A percentile compares a stretch with the other conserved stretches of the same genome.
Evolutionary conservation across 2,797 vertebrate genomes (phyloP).

Genomic region (Columba guinea): DNA sequence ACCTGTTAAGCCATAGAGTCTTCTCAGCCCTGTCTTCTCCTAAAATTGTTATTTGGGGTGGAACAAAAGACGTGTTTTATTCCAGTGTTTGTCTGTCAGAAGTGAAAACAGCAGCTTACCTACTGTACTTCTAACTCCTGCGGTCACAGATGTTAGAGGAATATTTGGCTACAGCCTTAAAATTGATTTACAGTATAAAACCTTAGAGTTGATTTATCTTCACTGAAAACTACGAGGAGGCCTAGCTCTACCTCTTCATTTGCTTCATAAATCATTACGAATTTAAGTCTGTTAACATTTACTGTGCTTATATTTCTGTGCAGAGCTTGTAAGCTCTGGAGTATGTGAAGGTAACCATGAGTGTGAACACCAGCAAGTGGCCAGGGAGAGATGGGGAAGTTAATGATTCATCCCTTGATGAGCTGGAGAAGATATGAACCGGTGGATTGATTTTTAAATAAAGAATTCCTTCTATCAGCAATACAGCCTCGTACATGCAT

Average conservation of each 20-base stretch:
- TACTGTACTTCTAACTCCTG: background rate
- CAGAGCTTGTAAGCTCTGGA: background rate
- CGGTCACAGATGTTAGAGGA: background rate
- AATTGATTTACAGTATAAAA: background rate
- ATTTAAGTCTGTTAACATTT: background rate
- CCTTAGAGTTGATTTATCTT: background rate
- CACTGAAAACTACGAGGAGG: background rate
- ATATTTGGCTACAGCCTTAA: background rate
- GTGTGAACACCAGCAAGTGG: background rate
- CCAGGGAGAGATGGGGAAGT: too few species aligned
- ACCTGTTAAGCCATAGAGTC: background rate
- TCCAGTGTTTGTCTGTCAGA: background rate
- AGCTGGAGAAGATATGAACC: too few species aligned
- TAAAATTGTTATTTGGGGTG: background rate
- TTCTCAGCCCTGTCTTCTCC: background rate
- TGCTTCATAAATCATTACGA: background rate
- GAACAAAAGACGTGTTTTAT: background rate
- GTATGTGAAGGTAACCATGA: too few species aligned
- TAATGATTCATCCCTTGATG: too few species aligned
- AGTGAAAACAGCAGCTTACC: background rate
- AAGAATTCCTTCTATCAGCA: too few species aligned
- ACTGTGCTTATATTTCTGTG: background rate
- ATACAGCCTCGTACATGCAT: background rate
- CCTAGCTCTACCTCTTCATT: background rate
- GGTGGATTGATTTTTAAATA: too few species aligned